Evolutionary conservation across 2,113 vertebrate genomes (phyloP).

Genomic region (Salvelinus alpinus): DNA sequence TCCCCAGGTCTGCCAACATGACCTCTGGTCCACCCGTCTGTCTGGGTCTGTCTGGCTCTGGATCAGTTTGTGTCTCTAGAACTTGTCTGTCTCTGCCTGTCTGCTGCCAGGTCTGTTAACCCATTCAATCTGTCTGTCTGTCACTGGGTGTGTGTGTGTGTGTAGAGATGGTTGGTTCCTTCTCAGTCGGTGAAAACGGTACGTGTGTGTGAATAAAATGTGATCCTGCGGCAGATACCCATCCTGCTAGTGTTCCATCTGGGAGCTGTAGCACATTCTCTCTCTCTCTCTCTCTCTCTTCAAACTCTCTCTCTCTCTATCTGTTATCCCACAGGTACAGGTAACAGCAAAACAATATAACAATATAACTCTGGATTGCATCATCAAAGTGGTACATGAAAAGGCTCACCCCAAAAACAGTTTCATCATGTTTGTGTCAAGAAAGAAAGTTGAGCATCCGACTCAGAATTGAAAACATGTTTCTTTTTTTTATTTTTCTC

Average conservation of each 20-base stretch:
- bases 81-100: too few species aligned
- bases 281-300: conserved; percentile 19
- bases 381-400: conserved; percentile 12
- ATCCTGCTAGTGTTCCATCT: conserved; percentile 45
- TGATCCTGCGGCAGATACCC: conserved; percentile 52
- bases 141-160: conserved; percentile 6
- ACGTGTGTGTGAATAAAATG: conserved; percentile 60
- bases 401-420: conserved; percentile 11
- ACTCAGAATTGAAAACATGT: neutral
- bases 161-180: conserved; percentile 29
- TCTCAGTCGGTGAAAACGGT: conserved; percentile 39
- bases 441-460: conserved; percentile 7
- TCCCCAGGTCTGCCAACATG: neutral
- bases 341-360: conserved; percentile 24
- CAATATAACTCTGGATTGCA: conserved; percentile 1
- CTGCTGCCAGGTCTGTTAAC: too few species aligned
- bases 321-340: conserved; percentile 19
- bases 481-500: neutral
- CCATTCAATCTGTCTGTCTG: too few species aligned
- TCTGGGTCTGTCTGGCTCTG: neutral
- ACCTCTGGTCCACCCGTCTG: neutral
- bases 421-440: neutral
- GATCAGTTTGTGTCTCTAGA: neutral
- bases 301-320: conserved; percentile 13
- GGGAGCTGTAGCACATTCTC: conserved; percentile 36